Percentiles rank a stretch among this genome's conserved stretches.
Evolutionary conservation across 2,797 vertebrate species (phyloP).

Genomic region (Sebastes itinus): DNA sequence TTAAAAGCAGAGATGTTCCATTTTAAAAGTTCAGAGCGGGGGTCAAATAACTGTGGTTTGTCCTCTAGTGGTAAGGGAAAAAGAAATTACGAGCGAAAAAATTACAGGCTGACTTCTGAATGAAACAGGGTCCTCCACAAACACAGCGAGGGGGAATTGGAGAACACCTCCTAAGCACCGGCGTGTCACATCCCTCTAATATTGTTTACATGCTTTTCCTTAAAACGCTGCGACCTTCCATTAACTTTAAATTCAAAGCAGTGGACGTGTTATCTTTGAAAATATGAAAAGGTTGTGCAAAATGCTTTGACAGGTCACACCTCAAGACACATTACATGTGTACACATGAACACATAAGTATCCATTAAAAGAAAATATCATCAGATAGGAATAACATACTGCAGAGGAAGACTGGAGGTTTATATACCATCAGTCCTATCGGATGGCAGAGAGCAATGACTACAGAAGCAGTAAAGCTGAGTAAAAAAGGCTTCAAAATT

Average conservation of each 20-base stretch:
- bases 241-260: conserved; percentile 4
- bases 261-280: background rate
- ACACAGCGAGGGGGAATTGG: conserved; percentile 3
- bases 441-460: background rate
- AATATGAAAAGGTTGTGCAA: background rate
- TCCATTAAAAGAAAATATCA: background rate
- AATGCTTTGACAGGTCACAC: background rate
- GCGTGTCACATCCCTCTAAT: conserved; percentile 3
- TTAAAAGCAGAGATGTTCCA: conserved; percentile 36
- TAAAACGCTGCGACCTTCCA: background rate
- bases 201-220: conserved; percentile 1
- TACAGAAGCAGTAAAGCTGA: background rate
- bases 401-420: background rate
- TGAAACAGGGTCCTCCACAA: conserved; percentile 15
- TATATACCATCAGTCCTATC: background rate
- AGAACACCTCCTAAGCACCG: background rate
- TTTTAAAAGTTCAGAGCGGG: conserved; percentile 14
- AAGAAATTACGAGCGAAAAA: conserved; percentile 28
- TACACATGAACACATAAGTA: background rate
- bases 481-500: background rate
- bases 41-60: conserved; percentile 20
- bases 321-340: background rate
- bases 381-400: background rate
- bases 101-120: conserved; percentile 19
- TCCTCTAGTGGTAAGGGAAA: background rate